Evolutionary conservation across 1,140 invertebrate genomes (phyloP), one percentile per base, ranked within the genome.

Genomic region (Panagrolaimus sp.): DNA sequence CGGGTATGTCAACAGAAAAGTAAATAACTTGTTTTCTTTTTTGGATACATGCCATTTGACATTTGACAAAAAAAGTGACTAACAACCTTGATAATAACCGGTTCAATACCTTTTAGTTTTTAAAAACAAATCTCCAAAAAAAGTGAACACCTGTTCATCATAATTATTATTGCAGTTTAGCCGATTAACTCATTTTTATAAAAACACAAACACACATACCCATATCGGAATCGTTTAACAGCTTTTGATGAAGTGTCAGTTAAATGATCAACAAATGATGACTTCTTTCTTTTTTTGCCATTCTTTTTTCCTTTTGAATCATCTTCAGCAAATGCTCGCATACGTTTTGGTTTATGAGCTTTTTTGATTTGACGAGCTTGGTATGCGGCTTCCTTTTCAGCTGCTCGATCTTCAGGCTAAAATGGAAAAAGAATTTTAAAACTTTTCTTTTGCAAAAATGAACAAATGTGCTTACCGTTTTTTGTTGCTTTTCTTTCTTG

Each of bases 341-440:
- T 20, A 16, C 63, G 43, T 38, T 74, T 72, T 13, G 31, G 57
- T 7, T 57, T 46, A 53, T 65, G 42, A 14, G 14, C 74, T 20
- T 73, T 51, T 48, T 77, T 77, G 14, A 72, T 76, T 48, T 69
- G 62, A 46, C 75, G 69, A 11, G 68, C 75, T 47, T 78, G 76
- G 66, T 72, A 77, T 9, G 75, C 73, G 11, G 74, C 74, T 38
- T 69, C 51, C 27, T 74, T 64, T 47, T 76, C 71, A 9, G 53
- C 31, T 9, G 48, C 51, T 4, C 63, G 13, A 20, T 76, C 74
- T 64, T 76, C 74, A 14, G 74, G 65, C 73, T 74, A 16, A 63
- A 74, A 69, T 3, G 11, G 5, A 20, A 7, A 14, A 13, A 16
- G 8, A 67, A 68, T 16, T 4, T 38, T 38, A 38, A 4, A 38